Percentiles rank a stretch among this genome's conserved stretches.
Conservation (phyloP, 2,113 vertebrate genomes). For the Lampris incognitus region DNA sequence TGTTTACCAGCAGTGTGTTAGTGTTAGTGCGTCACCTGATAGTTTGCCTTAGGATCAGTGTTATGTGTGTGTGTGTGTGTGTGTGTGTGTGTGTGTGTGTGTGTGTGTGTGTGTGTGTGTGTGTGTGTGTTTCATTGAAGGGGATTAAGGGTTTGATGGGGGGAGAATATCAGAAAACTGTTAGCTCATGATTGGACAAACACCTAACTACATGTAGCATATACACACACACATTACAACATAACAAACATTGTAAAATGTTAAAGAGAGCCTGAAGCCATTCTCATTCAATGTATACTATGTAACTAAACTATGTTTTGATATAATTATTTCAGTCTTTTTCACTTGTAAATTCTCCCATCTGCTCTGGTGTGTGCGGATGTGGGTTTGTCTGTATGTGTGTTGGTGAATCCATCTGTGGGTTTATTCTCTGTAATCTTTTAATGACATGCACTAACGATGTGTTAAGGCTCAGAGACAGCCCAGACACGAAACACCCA, state of each 20-base stretch:
- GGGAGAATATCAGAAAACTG: conserved; percentile 35
- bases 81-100: conserved; percentile 17
- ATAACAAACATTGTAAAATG: conserved; percentile 36
- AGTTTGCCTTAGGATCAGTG: not conserved
- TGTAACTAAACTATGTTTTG: conserved; percentile 12
- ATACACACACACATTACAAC: conserved; percentile 19
- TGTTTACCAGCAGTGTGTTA: conserved; percentile 18
- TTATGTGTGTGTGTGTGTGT: conserved; percentile 30
- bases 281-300: conserved; percentile 34
- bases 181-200: conserved; percentile 18
- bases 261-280: conserved; percentile 39
- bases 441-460: conserved; percentile 80
- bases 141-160: not conserved
- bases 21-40: conserved; percentile 37
- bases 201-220: not conserved
- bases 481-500: conserved; percentile 37
- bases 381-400: conserved; percentile 30
- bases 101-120: conserved; percentile 11
- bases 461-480: conserved; percentile 68
- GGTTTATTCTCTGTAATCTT: conserved; percentile 78
- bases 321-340: conserved; percentile 47
- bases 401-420: conserved; percentile 43
- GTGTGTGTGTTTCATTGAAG: conserved; percentile 4
- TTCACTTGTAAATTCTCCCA: conserved; percentile 3
- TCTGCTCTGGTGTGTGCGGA: conserved; percentile 18